phyloP scores from a whole-genome alignment of 2,113 vertebrate genomes.

The Casuarius casuarius region DNA sequence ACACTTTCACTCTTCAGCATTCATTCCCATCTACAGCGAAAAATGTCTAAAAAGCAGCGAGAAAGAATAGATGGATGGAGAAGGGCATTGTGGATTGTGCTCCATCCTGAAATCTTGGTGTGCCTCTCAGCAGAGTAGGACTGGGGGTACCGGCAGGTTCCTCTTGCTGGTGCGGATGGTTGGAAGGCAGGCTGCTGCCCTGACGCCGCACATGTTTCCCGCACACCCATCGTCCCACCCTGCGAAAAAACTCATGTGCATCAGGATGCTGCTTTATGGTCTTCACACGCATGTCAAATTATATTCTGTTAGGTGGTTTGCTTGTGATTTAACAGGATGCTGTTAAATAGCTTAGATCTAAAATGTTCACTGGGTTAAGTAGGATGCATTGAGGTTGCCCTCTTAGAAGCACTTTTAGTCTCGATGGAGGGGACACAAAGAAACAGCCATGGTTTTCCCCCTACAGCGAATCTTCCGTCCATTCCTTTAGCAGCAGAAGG shows the following conservation, averaged over 20 bases:
- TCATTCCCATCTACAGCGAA: background rate
- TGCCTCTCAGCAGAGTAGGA: background rate
- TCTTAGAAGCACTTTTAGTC: background rate
- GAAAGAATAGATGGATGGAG: background rate
- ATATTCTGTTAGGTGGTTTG: background rate
- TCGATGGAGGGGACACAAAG: background rate
- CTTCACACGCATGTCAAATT: background rate
- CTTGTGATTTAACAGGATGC: background rate
- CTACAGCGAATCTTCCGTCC: background rate
- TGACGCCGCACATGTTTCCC: background rate
- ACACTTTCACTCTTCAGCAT: background rate
- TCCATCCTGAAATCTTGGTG: background rate
- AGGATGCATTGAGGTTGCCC: background rate
- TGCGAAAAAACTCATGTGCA: accelerated
- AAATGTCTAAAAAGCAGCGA: background rate
- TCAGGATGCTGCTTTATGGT: accelerated
- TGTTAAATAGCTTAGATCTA: background rate
- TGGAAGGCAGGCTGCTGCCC: background rate
- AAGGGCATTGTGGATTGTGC: background rate
- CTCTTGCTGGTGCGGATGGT: background rate
- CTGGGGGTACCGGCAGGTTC: background rate
- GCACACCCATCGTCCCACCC: too few relatives aligned
- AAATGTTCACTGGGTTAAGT: accelerated
- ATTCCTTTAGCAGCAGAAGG: background rate
- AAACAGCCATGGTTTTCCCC: background rate